Evolutionary conservation across 2,797 vertebrate genomes (phyloP), one percentile per base, ranked within the genome.

Genomic region (Setipinna tenuifilis): DNA sequence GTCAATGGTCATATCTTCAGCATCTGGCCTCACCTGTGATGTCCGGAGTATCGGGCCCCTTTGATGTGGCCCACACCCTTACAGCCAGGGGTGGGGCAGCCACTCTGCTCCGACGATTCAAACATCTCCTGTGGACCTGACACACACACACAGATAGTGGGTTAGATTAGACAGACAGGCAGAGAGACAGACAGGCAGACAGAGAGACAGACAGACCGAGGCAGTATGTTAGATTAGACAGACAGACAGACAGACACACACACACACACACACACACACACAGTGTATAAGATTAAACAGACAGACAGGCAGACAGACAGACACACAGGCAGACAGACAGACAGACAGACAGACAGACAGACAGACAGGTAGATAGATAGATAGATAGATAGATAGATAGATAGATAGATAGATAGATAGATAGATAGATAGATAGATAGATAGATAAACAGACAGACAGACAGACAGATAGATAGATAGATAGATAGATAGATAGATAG

Each of bases 11-110:
- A 2, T 2, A 2, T 41, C 35, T 41, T 41, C 35, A 41, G 35
- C 35, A 5, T 41, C 35, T 41, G 35, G 2, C 35, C 92, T 11
- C 94, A 97, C 96, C 96, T 97, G 87, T 96, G 96, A 88, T 95
- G 95, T 83, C 95, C 95, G 0, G 95, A 92, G 84, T 96, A 95
- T 84, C 94, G 95, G 0, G 95, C 94, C 90, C 93, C 95, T 93
- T 97, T 97, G 87, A 96, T 95, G 84, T 97, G 95, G 35, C 96
- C 96, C 85, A 96, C 82, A 50, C 96, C 96, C 91, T 94, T 96
- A 90, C 96, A 97, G 83, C 96, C 96, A 19, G 94, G 94, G 25
- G 94, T 97, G 78, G 96, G 94, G 91, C 96, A 97, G 6, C 95
- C 95, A 50, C 95, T 92, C 41, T 95, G 94, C 88, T 96, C 96